A percentile compares a stretch with the other conserved stretches of the same genome.
Evolutionary conservation across 2,797 vertebrate genomes (phyloP).

Genomic region (Rhinophrynus dorsalis): DNA sequence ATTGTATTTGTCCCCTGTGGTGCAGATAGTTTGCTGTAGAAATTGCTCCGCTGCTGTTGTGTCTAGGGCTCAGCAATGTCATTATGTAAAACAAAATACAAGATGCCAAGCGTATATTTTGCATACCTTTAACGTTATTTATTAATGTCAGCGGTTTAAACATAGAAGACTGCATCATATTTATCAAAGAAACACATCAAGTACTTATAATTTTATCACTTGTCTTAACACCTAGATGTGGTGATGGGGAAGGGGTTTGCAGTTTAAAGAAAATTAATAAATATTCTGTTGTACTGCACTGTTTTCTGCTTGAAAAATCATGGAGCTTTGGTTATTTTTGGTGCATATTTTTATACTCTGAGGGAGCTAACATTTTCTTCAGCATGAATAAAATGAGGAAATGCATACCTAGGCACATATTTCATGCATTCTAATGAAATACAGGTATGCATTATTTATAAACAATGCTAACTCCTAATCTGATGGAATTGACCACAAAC

Average conservation of each 20-base stretch:
- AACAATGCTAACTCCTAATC: too few relatives aligned
- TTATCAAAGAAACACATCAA: slow-evolving; percentile 10
- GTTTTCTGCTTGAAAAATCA: background rate
- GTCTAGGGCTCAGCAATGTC: too few relatives aligned
- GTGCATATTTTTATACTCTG: background rate
- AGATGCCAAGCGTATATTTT: slow-evolving; percentile 3
- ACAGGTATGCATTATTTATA: too few relatives aligned
- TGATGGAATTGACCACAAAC: too few relatives aligned
- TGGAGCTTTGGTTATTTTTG: background rate
- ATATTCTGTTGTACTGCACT: background rate
- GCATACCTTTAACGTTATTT: background rate
- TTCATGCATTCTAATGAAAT: too few relatives aligned
- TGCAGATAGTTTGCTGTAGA: too few relatives aligned
- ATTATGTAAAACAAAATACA: background rate
- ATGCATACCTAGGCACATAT: too few relatives aligned
- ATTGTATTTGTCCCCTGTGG: too few relatives aligned
- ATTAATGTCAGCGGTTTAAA: background rate
- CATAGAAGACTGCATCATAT: slow-evolving; percentile 5
- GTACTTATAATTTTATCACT: background rate
- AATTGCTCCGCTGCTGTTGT: too few relatives aligned
- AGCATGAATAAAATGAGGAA: background rate
- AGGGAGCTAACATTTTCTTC: background rate
- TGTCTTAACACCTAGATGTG: background rate
- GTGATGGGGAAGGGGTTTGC: background rate
- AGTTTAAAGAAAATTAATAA: slow-evolving; percentile 4